phyloP scores from a whole-genome alignment of 23 tunicate species.

The Aplidium turbinatum region DNA sequence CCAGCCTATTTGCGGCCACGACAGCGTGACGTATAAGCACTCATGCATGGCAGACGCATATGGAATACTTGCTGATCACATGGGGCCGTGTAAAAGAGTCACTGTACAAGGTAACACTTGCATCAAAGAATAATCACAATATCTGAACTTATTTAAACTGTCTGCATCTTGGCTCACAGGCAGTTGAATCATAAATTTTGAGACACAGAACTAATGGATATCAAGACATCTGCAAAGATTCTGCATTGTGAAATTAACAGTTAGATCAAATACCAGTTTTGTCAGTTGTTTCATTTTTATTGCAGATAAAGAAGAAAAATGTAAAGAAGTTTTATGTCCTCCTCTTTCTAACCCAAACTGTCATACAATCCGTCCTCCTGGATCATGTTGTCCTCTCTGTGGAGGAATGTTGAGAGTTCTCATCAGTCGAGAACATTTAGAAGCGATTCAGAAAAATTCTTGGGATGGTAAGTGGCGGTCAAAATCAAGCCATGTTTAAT shows the following conservation, averaged over 20 bases:
- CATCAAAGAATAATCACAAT: too few species aligned
- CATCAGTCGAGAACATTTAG: slow-evolving; percentile 36
- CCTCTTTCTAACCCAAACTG: slow-evolving; percentile 51
- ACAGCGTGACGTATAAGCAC: slow-evolving; percentile 69
- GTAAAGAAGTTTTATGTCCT: slow-evolving; percentile 41
- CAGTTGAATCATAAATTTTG: too few species aligned
- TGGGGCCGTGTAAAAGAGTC: slow-evolving; percentile 41
- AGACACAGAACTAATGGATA: too few species aligned
- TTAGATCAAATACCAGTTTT: too few species aligned
- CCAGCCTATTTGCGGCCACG: slow-evolving; percentile 70
- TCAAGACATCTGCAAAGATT: too few species aligned
- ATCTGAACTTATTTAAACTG: too few species aligned
- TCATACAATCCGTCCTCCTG: slow-evolving; percentile 62
- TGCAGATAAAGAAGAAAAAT: too few species aligned
- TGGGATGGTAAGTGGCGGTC: slow-evolving; percentile 74
- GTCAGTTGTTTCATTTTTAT: too few species aligned
- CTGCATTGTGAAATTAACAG: too few species aligned
- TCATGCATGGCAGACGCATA: slow-evolving; percentile 65
- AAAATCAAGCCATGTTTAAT: too few species aligned
- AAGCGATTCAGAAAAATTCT: slow-evolving; percentile 7
- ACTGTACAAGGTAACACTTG: too few species aligned
- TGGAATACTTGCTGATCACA: slow-evolving; percentile 55
- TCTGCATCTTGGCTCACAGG: too few species aligned
- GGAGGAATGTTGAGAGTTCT: slow-evolving; percentile 65
- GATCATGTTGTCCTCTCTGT: slow-evolving; percentile 81